Evolutionary conservation across 2,113 vertebrate species (phyloP), one percentile per base, ranked within the genome.

Genomic region (Solea solea): DNA sequence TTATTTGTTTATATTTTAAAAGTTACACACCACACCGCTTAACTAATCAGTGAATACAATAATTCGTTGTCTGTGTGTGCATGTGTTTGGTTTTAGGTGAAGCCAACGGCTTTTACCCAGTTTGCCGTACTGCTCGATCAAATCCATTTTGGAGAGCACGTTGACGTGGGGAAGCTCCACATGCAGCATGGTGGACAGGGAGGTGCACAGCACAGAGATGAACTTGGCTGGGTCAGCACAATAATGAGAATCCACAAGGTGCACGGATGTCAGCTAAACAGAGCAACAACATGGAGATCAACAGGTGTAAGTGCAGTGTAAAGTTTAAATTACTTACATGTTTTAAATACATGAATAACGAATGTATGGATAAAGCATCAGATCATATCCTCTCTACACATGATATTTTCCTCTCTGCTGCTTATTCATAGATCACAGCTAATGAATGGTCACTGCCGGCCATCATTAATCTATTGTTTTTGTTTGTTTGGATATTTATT

Each of bases 211-310:
- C 0, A 99, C 95, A 0, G 97, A 98, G 91, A 99, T 98, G 92
- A 99, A 99, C 93, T 99, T 99, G 78, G 95, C 97, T 0, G 98
- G 95, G 77, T 99, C 98, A 0, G 97, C 94, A 63, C 98, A 99
- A 90, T 98, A 99, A 83, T 99, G 97, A 52, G 98, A 99, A 90
- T 99, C 98, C 83, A 99, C 98, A 16, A 99, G 90, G 51, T 99
- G 98, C 70, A 98, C 97, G 0, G 97, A 94, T 11, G 96, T 92
- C 87, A 99, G 85, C 98, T 99, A 79, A 44, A 63, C n/a, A 46
- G 42, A 63, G 40, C 11, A 4, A 65, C 40, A 63, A 27, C 61
- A 16, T 39, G 14, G 34, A 61, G 39, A 65, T 46, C 14, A 5
- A 71, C 7, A 48, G 16, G 41, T 1, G 61, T 44, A 15, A 62